Evolutionary conservation across 2,797 vertebrate species (phyloP), one percentile per base, ranked within the genome.

Genomic region (Gymnoscopelus microlampas): DNA sequence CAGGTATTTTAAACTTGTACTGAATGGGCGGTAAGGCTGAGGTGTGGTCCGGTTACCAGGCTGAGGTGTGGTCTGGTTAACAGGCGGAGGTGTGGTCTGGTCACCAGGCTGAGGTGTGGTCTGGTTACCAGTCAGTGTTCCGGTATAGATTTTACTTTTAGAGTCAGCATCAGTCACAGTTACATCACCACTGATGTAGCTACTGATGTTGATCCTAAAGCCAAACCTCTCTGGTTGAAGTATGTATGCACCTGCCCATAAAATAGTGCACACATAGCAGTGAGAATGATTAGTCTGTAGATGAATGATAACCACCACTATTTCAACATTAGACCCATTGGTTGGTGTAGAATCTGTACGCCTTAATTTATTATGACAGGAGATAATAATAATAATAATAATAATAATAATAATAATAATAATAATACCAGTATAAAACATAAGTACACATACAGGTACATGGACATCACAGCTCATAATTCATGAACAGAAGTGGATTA

Each of bases 241-340:
- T 0, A 0, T 62, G 76, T 73, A 87, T 9, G 1, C 3, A 74
- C 89, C 90, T 91, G 84, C 6, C 68, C 2, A 72, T 35, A 56
- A 67, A 61, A 60, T 15, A 2, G 32, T 35, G 32, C 32, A 35
- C 32, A 35, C 32, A 35, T 35, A 67, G 64, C 9, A 23, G 9
- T 13, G 4, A 68, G 15, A 53, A n/a, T 63, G 6, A 44, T 19
- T 39, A 59, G n/a, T 24, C 3, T 63, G 5, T 12, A 15, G n/a
- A 23, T 68, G 4, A n/a, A 59, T 2, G 32, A 49, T 35, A 63
- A 60, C 53, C 39, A 35, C 10, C 12, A 44, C n/a, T 15, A n/a
- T 24, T 29, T 32, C 19, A 57, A 14, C 24, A 11, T 32, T 26
- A 35, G 5, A 29, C 5, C 1, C 11, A 8, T 15, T 59, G 26